These are phyloP conservation scores for Rhynchonycteris naso DNA, from an alignment of 2,797 vertebrate species.

Conservation along the genomic window DNA sequence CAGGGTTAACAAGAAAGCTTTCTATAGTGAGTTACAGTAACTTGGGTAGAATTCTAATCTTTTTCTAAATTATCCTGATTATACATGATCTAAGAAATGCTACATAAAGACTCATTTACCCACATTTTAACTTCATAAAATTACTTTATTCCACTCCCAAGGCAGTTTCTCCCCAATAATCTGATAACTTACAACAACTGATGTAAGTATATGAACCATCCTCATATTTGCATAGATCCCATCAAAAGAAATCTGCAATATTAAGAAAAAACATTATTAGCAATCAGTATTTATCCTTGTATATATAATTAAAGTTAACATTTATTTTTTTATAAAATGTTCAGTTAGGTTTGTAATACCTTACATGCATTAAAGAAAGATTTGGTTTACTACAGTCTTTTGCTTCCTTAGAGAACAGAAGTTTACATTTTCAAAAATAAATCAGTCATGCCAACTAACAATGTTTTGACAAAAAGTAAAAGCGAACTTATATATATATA, in stretches of 20 bases:
- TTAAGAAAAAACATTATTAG: constrained; percentile 53
- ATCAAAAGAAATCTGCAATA: constrained; percentile 95
- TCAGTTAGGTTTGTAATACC: not conserved
- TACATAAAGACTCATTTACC: constrained; percentile 26
- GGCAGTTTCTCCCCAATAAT: constrained; percentile 40
- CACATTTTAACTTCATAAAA: constrained; percentile 34
- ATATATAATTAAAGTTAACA: not conserved
- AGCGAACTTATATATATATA: not conserved
- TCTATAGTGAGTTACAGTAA: not conserved
- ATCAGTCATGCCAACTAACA: not conserved
- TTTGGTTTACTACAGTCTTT: constrained; percentile 18
- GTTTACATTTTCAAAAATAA: not conserved
- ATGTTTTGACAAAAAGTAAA: constrained; percentile 3
- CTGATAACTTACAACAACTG: constrained; percentile 95
- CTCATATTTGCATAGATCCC: constrained; percentile 99
- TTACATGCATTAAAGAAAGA: not conserved
- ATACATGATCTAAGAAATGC: constrained; percentile 37
- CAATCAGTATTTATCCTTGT: constrained; percentile 43
- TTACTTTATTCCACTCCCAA: constrained; percentile 35
- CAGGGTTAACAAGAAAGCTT: constrained; percentile 23
- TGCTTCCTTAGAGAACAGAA: constrained; percentile 30
- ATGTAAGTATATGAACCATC: constrained; percentile 99
- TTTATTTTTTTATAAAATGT: constrained; percentile 37
- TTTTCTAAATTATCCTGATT: constrained; percentile 58
- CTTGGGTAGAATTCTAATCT: not conserved